Base-by-base conservation (phyloP, 2,888 invertebrate genomes). In the Ormyrus nitidulus region DNA sequence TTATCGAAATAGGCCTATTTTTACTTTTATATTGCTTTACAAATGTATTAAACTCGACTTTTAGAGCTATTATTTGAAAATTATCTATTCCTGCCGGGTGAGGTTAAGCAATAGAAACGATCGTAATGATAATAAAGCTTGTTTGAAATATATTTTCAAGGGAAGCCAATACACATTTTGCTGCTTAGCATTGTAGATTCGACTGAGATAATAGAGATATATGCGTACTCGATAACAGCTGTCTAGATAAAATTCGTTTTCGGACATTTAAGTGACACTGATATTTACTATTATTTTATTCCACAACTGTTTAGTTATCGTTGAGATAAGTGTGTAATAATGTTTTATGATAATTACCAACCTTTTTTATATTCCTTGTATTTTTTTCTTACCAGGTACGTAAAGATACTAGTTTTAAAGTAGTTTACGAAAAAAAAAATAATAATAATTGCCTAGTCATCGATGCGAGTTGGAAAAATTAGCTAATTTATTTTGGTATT, bases 161-260 rank as follows among this genome's bases (percentile, higher is more conserved):
- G 61, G 51, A 59, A 61, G n/a, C 56, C 56, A 13, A n/a, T 61
- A 58, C 44, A 5, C 49, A 48, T 62, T 54, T 72, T 13, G 53
- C 13, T 54, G 70, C 48, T 46, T 59, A 49, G 70, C 34, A 11
- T 44, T 62, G 19, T 53, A 34, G 44, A 34, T 53, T 44, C 54
- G 34, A 34, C 62, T 53, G 62, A 72, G 62, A 71, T 71, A 71
- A n/a, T 54, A 46, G 34, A 62, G 54, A 72, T 13, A 9, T 44
- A 61, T 59, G 49, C 59, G n/a, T 44, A 6, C 13, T 34, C 62
- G 72, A 73, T 73, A 64, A 73, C 46, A 64, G 62, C 54, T 73
- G 72, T 64, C 72, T 5, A 73, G 72, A 73, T 73, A 73, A 73
- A 64, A 73, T 64, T 62, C 53, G 13, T 73, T 51, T 13, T 44